phyloP scores from a whole-genome alignment of 2,113 vertebrate genomes.

The zebrafish (Danio rerio) region GRCz12tu NC_133177.1:34732501-34733000 shows the following conservation, averaged over 20 bases:
- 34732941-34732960: constrained; percentile 53
- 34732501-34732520: not conserved
- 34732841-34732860: constrained; percentile 63
- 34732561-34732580: constrained; percentile 50
- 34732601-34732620: constrained; percentile 59
- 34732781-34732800: constrained; percentile 26
- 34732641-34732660: constrained; percentile 14
- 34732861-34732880: constrained; percentile 74
- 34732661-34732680: constrained; percentile 25
- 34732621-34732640: constrained; percentile 21
- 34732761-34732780: constrained; percentile 12
- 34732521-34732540: constrained; percentile 61
- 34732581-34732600: constrained; percentile 63
- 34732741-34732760: not conserved
- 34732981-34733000: constrained; percentile 80
- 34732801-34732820: not conserved
- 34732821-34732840: constrained; percentile 62
- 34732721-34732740: not conserved
- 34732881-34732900: constrained; percentile 43
- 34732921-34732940: constrained; percentile 47
- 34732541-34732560: constrained; percentile 46
- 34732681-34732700: constrained; percentile 22
- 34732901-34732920: constrained; percentile 41
- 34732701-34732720: not conserved
- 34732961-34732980: constrained; percentile 76